phyloP scores from a whole-genome alignment of 1,140 invertebrate species.

The Saxidomus purpurata region DNA sequence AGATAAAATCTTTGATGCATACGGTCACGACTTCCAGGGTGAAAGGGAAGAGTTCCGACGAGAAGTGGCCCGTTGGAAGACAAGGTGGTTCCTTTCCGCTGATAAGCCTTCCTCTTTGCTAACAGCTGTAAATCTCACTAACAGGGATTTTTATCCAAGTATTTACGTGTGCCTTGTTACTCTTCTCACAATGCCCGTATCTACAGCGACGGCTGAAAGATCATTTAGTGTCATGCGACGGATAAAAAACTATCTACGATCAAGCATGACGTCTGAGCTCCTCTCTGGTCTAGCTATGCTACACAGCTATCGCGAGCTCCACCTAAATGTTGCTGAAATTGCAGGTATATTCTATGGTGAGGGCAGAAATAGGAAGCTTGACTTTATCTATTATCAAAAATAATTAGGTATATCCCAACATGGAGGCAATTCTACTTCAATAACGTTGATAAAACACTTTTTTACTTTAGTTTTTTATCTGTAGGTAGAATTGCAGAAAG shows the following conservation, averaged over 20 bases:
- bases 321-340: no score
- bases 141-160: constrained; percentile 40
- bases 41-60: background rate
- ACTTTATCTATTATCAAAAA: no score
- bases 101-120: background rate
- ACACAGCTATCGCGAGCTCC: no score
- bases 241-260: constrained; percentile 36
- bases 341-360: no score
- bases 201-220: constrained; percentile 21
- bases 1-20: constrained; percentile 29
- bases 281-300: constrained; percentile 36
- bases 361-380: no score
- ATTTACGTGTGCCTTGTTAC: constrained; percentile 23
- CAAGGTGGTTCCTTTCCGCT: background rate
- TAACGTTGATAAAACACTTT: no score
- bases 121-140: background rate
- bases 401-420: no score
- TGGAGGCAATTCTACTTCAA: no score
- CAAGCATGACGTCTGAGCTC: background rate
- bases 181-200: background rate
- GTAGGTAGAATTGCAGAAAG: no score
- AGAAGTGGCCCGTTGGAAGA: constrained; percentile 26
- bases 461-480: no score
- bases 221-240: constrained; percentile 33
- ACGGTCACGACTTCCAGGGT: constrained; percentile 15